Conservation (phyloP, 2,888 invertebrate genomes). For the Odontomyia ornata region DNA sequence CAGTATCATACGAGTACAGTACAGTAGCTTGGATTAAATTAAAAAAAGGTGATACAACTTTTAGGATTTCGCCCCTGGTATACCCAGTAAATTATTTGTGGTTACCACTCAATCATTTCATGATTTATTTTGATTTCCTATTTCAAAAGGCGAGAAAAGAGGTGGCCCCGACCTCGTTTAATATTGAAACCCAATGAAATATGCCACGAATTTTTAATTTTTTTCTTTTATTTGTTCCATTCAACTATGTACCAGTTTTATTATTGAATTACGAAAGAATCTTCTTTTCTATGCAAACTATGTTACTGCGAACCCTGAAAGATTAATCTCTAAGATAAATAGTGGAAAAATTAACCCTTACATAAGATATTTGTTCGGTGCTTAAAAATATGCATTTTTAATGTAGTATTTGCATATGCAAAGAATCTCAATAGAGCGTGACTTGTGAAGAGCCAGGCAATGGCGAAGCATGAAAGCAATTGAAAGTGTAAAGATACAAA, state of each 20-base stretch:
- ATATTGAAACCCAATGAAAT: too few relatives aligned
- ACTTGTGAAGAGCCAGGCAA: too few relatives aligned
- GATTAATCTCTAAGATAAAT: slow-evolving; percentile 39
- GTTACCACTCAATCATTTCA: slow-evolving; percentile 35
- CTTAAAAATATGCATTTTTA: slow-evolving; percentile 36
- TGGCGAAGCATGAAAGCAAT: too few relatives aligned
- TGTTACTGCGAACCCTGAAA: background rate
- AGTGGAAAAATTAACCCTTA: slow-evolving; percentile 32
- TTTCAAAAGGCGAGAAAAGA: background rate
- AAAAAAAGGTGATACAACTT: too few relatives aligned
- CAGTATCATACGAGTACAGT: too few relatives aligned
- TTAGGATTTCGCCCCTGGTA: too few relatives aligned
- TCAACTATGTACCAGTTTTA: too few relatives aligned
- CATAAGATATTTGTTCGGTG: slow-evolving; percentile 8
- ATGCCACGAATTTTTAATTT: too few relatives aligned
- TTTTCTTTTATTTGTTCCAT: too few relatives aligned
- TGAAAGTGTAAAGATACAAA: too few relatives aligned
- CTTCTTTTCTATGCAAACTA: background rate
- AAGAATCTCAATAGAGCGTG: background rate
- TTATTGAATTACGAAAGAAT: background rate
- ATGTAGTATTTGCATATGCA: slow-evolving; percentile 30
- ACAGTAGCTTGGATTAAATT: too few relatives aligned
- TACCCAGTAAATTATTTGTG: slow-evolving; percentile 31
- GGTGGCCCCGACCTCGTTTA: too few relatives aligned
- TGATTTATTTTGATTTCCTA: slow-evolving; percentile 38